Evolutionary conservation across 2,113 vertebrate genomes (phyloP).

Genomic region (Brachirus orientalis): DNA sequence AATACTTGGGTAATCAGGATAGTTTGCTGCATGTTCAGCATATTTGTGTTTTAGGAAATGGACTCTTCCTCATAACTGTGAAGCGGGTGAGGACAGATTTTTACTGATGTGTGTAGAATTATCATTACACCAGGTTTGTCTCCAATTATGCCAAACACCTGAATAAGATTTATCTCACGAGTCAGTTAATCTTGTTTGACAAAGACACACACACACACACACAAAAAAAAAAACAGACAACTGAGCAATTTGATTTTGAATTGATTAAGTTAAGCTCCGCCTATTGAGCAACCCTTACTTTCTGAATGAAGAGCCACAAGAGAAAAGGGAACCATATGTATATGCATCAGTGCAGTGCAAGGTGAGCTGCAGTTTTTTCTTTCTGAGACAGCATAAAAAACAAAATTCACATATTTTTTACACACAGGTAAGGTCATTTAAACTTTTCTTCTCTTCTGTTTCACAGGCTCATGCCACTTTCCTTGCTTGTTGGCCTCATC

Average conservation of each 20-base stretch:
- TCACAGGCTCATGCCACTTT: background rate
- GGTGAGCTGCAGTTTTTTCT: background rate
- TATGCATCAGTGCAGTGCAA: background rate
- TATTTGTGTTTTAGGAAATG: conserved; percentile 35
- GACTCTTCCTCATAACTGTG: conserved; percentile 25
- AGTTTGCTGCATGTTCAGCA: conserved; percentile 26
- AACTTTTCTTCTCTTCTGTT: background rate
- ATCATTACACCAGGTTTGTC: too few relatives aligned
- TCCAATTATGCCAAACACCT: too few relatives aligned
- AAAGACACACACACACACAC: too few relatives aligned
- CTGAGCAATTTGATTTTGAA: background rate
- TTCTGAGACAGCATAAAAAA: background rate
- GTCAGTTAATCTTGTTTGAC: too few relatives aligned
- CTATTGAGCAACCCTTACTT: background rate
- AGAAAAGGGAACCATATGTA: background rate
- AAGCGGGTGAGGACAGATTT: background rate
- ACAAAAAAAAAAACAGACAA: background rate
- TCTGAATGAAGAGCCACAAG: background rate
- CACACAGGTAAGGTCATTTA: conserved; percentile 28
- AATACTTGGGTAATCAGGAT: conserved; percentile 6
- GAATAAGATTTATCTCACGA: too few relatives aligned
- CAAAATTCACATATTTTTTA: background rate
- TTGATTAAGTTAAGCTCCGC: conserved; percentile 18
- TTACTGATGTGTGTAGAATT: background rate
- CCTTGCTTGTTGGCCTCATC: background rate